Base-by-base conservation (phyloP, 2,113 vertebrate genomes). In the Illadopsis cleaveri region DNA sequence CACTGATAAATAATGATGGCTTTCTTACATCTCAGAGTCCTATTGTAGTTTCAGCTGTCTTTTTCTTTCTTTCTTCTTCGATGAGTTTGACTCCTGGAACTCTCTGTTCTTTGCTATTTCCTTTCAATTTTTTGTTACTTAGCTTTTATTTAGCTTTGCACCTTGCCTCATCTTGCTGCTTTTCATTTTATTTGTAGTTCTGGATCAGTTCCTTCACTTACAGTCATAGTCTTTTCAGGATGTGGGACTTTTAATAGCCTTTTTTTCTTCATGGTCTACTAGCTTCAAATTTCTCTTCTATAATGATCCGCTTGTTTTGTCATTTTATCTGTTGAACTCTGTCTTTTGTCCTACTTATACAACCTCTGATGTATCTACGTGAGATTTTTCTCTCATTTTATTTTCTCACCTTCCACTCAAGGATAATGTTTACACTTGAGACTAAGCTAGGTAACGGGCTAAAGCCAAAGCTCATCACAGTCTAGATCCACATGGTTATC, bases 181-280 rank as follows among this genome's bases (percentile, higher is more conserved):
- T 89, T 90, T 82, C 14, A 1, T 72, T 94, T 88, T 72, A 81
- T 87, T 94, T 93, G 73, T 70, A 86, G 82, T 82, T 86, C 84
- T 78, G 89, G 81, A 91, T 91, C 81, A 87, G 58, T 82, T 95
- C 64, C 69, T 47, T 64, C 71, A 73, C 77, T 86, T 78, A 69
- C 5, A 89, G 45, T 79, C 61, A 58, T 57, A 35, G n/a, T 44
- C 24, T 78, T 86, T 66, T 65, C 62, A 87, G 37, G 25, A 76
- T 57, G 40, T 82, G 62, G 31, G 25, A 62, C 68, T 92, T 69
- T 35, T 7, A 47, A 56, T 75, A 82, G 50, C 42, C 48, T 86
- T 85, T 47, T 85, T 92, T 86, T 57, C 64, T 79, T 79, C 83
- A 69, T 38, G 50, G 35, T 86, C 86, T 65, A 45, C 38, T 91